Conservation (phyloP, 1,140 invertebrate species). For the Cydia amplana region DNA sequence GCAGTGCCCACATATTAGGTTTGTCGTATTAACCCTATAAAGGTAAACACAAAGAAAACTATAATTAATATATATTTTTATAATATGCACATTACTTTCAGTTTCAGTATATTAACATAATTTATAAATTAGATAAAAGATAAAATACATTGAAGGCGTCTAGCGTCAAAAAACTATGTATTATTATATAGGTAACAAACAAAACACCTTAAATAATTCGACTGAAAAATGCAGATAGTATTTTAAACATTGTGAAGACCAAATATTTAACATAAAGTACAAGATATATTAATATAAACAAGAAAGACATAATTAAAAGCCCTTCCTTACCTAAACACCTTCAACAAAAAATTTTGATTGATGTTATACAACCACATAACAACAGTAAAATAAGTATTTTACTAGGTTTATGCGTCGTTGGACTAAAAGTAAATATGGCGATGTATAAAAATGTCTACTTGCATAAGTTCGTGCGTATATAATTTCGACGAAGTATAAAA, state of each 20-base stretch:
- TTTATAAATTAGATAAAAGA: constrained; percentile 5
- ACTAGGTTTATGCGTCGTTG: too few species aligned
- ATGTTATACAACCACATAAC: not conserved
- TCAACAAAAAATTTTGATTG: constrained; percentile 1
- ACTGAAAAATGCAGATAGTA: constrained; percentile 7
- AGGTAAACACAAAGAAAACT: not conserved
- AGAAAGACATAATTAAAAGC: not conserved
- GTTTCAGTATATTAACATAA: not conserved
- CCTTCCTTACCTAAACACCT: constrained; percentile 6
- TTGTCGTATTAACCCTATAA: too few species aligned
- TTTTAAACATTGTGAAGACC: not conserved
- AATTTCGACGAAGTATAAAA: too few species aligned
- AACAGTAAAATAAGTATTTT: constrained; percentile 5
- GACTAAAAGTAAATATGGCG: too few species aligned
- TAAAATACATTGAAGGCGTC: constrained; percentile 8
- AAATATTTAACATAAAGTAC: constrained; percentile 1
- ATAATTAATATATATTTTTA: not conserved
- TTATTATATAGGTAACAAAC: constrained; percentile 2
- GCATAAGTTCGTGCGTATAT: too few species aligned
- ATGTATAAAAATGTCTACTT: too few species aligned
- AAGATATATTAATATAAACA: constrained; percentile 3
- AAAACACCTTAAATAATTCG: not conserved
- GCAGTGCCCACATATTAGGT: too few species aligned
- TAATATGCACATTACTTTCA: constrained; percentile 19
- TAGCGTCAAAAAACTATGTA: constrained; percentile 15